Evolutionary conservation across 2,888 invertebrate genomes (phyloP), one percentile per base, ranked within the genome.

Genomic region (Iphiclides podalirius): DNA sequence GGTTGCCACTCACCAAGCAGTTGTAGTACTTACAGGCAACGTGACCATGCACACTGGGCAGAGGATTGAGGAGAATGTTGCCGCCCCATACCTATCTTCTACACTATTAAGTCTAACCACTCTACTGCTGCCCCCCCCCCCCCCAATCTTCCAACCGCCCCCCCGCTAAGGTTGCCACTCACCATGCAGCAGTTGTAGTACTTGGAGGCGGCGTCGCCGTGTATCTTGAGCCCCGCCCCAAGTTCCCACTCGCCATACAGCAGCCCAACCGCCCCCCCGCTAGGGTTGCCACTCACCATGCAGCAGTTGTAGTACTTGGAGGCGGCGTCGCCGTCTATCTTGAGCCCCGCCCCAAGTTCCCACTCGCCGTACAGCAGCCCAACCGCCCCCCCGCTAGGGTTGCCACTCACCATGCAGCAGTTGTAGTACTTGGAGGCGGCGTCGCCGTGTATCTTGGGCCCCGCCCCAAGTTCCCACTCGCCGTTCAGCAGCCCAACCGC

Each of bases 1-100:
- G n/a, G n/a, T n/a, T n/a, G n/a, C n/a, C n/a, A n/a, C n/a, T 96
- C 86, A 95, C 94, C 72, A 98, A 98, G 11, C 96, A 95, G 60
- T 95, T 94, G 66, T 93, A 94, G 72, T 94, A 96, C 45, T 91
- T 91, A 0, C 95, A 96, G 1, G 91, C 90, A 0, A 90, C 79
- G 72, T 96, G 93, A 48, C 93, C 93, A 66, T 95, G 95, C 9
- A 95, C 95, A 43, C 90, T 91, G 0, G 97, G 97, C 0, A 96
- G 96, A 0, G 96, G 95, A 70, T 96, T 94, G 64, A 96, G 96
- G 7, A 94, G 79, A 0, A 94, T 92, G 53, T n/a, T n/a, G n/a
- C n/a, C n/a, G n/a, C n/a, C n/a, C n/a, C n/a, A n/a, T n/a, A n/a
- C n/a, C n/a, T n/a, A n/a, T n/a, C n/a, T n/a, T n/a, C n/a, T n/a